phyloP scores from a whole-genome alignment of 2,888 invertebrate species.

The Cephus pulcher region DNA sequence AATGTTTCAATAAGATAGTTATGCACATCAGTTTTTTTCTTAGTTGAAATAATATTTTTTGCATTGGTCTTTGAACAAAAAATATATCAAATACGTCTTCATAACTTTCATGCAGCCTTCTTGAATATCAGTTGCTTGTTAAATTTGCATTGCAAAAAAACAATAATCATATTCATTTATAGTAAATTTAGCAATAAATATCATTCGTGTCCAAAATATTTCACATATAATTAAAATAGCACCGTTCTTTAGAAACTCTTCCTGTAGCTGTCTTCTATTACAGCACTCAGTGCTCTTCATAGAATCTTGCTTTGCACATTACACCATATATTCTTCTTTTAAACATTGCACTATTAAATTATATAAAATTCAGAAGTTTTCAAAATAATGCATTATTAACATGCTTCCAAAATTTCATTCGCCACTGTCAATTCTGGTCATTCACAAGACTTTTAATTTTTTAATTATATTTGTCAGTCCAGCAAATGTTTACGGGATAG shows the following conservation, averaged over 20 bases:
- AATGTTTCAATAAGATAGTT: background rate
- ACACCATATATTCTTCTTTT: background rate
- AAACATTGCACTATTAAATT: background rate
- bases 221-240: background rate
- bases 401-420: background rate
- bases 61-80: background rate
- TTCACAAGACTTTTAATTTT: background rate
- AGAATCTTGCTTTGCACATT: background rate
- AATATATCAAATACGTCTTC: background rate
- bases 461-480: background rate
- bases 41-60: background rate
- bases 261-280: background rate
- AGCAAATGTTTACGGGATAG: background rate
- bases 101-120: background rate
- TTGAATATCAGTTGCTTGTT: background rate
- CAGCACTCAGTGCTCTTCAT: background rate
- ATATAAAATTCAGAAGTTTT: background rate
- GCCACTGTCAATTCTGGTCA: background rate
- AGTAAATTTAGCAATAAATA: background rate
- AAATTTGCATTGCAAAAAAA: background rate
- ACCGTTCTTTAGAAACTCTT: background rate
- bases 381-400: background rate
- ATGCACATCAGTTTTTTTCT: background rate
- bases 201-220: background rate
- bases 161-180: background rate